phyloP scores from a whole-genome alignment of 2,113 vertebrate genomes.

The Megaceryle torquata region DNA sequence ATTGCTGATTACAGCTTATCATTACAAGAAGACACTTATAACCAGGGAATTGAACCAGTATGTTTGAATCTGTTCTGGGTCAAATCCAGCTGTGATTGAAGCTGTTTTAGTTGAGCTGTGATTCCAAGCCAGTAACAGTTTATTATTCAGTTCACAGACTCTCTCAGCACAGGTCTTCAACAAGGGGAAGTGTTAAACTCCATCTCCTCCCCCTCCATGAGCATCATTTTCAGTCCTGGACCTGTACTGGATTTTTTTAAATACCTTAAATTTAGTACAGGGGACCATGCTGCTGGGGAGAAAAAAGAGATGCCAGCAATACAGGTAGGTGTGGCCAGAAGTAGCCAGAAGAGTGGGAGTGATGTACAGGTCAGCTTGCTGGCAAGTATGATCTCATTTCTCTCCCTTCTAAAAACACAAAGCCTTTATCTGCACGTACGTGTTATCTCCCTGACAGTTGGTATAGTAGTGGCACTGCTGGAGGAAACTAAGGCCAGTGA shows the following conservation, averaged over 20 bases:
- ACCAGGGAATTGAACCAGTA: conserved; percentile 37
- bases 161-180: background rate
- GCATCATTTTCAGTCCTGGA: background rate
- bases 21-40: conserved; percentile 52
- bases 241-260: background rate
- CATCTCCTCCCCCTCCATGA: background rate
- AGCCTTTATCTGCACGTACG: background rate
- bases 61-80: conserved; percentile 49
- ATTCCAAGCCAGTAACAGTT: conserved; percentile 8
- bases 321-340: background rate
- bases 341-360: background rate
- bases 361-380: background rate
- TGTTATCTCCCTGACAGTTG: background rate
- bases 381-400: background rate
- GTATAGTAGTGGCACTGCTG: background rate
- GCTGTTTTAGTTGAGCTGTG: background rate
- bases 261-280: background rate
- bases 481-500: background rate
- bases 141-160: background rate
- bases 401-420: background rate
- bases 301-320: background rate
- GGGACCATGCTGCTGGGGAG: background rate
- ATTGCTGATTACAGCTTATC: conserved; percentile 36
- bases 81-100: conserved; percentile 42
- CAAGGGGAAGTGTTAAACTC: background rate